Evolutionary conservation across 64 coral and sea anemone genomes (phyloP).

Genomic region (Pachyseris speciosa): DNA sequence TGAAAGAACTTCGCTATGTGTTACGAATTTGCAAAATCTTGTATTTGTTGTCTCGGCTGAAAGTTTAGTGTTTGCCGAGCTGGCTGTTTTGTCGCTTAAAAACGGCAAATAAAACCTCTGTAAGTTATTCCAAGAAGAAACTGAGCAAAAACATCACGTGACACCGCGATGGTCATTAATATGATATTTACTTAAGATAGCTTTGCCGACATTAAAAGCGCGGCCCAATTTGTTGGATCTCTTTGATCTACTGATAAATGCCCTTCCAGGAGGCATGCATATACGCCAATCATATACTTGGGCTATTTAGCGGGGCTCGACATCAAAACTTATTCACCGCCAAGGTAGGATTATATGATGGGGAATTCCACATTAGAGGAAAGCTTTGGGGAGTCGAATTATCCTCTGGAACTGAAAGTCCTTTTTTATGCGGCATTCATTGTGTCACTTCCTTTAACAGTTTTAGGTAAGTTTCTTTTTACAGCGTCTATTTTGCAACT

Average conservation of each 20-base stretch:
- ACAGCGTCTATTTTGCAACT: no score
- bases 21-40: no score
- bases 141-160: neutral
- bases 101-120: neutral
- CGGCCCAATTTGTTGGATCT: neutral
- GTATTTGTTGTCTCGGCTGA: neutral
- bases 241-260: neutral
- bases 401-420: slow-evolving; percentile 74
- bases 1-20: no score
- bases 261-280: neutral
- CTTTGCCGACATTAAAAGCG: slow-evolving; percentile 15
- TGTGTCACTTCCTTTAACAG: slow-evolving; percentile 73
- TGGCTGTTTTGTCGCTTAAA: neutral
- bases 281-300: neutral
- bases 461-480: slow-evolving; percentile 78
- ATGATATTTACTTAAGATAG: neutral
- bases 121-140: neutral
- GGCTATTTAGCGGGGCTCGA: neutral
- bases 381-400: neutral
- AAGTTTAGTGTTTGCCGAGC: neutral
- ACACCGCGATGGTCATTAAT: neutral
- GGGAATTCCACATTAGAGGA: neutral
- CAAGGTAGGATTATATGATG: neutral
- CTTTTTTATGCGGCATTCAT: slow-evolving; percentile 74
- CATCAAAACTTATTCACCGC: neutral